Conservation (phyloP, 2,888 invertebrate genomes). For the Eilema griseolum region DNA sequence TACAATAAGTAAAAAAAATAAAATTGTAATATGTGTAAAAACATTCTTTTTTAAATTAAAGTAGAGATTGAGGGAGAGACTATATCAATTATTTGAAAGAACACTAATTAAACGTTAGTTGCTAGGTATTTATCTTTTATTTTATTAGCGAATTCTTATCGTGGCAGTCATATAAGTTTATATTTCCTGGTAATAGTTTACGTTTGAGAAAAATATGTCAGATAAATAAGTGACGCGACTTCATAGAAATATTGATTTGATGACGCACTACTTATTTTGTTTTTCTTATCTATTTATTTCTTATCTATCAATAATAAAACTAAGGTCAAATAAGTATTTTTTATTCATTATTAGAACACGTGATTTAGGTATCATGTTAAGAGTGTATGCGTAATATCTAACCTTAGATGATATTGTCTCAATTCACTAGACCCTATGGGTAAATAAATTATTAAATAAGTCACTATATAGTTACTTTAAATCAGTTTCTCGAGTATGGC, state of each 20-base stretch:
- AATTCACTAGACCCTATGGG: not conserved
- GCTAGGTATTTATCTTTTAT: not conserved
- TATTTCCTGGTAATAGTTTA: slow-evolving; percentile 15
- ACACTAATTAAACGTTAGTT: not conserved
- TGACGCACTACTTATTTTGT: slow-evolving; percentile 38
- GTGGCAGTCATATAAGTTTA: not conserved
- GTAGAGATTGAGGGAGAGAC: no score
- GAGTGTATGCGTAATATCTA: not conserved
- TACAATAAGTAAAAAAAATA: no score
- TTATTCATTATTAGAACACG: not conserved
- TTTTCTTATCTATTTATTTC: slow-evolving; percentile 19
- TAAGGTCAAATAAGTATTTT: slow-evolving; percentile 37
- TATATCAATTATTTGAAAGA: not conserved
- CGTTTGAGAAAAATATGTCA: slow-evolving; percentile 1
- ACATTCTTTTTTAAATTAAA: no score
- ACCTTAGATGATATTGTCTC: not conserved
- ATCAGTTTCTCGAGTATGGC: not conserved
- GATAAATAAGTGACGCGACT: slow-evolving; percentile 25
- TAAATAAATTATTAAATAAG: not conserved
- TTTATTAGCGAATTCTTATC: not conserved
- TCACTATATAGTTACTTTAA: not conserved
- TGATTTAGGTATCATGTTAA: not conserved
- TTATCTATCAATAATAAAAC: slow-evolving; percentile 27
- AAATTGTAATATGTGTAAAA: no score
- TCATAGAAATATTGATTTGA: slow-evolving; percentile 26